phyloP scores from a whole-genome alignment of 2,888 invertebrate genomes.

The Stegana nigrithorax region DNA sequence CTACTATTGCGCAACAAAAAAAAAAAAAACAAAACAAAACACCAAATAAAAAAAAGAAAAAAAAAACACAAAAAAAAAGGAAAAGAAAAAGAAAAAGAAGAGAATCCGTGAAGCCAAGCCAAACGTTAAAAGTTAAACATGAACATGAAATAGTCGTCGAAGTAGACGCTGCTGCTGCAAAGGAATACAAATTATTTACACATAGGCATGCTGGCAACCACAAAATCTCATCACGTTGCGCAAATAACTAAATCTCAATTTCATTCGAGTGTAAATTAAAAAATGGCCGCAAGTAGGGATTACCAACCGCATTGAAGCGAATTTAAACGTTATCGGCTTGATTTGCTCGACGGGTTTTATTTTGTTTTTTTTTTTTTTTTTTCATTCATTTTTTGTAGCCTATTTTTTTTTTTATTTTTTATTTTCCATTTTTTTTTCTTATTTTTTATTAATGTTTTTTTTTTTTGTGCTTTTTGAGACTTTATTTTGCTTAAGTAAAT shows the following conservation, averaged over 20 bases:
- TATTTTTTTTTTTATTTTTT: neutral
- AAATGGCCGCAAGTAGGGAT: conserved; percentile 47
- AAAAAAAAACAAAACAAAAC: neutral
- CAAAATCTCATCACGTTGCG: conserved; percentile 54
- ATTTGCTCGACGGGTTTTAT: no score
- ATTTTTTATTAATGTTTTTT: no score
- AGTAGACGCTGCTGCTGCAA: no score
- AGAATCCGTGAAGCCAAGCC: no score
- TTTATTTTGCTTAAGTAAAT: no score
- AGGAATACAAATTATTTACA: no score
- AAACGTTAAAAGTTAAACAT: no score
- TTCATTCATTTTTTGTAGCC: no score
- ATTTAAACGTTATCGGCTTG: neutral
- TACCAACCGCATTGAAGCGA: conserved; percentile 3
- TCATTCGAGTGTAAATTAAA: conserved; percentile 59
- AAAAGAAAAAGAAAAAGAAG: no score
- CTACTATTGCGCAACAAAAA: neutral
- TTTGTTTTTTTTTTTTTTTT: no score
- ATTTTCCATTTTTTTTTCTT: neutral
- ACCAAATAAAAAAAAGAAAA: neutral
- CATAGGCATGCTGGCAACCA: conserved; percentile 39
- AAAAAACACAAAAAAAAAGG: no score
- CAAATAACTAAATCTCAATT: conserved; percentile 30
- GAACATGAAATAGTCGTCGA: no score
- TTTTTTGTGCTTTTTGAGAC: neutral